Evolutionary conservation across 2,113 vertebrate genomes (phyloP).

Genomic region (Crotalus horridus): DNA sequence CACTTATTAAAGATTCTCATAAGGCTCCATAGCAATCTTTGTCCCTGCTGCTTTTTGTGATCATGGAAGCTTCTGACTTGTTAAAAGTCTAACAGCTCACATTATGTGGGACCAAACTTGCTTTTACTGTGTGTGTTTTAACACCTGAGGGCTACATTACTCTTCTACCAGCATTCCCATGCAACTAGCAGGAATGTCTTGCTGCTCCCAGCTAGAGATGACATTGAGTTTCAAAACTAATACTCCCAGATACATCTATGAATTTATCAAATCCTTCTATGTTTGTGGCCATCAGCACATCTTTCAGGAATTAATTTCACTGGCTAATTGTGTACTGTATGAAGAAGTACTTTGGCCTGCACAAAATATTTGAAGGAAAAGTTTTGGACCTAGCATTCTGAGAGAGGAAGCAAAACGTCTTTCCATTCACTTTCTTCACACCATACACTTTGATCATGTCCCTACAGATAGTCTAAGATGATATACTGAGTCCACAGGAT

Average conservation of each 20-base stretch:
- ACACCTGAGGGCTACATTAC: neutral
- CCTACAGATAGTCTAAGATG: neutral
- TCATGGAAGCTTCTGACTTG: neutral
- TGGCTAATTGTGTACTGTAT: neutral
- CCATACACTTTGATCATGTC: neutral
- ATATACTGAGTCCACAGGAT: neutral
- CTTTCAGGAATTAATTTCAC: neutral
- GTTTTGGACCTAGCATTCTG: neutral
- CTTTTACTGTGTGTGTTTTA: neutral
- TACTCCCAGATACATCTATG: neutral
- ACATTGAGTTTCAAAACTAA: neutral
- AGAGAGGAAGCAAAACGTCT: neutral
- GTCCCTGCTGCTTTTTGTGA: too few species aligned
- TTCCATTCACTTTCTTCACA: neutral
- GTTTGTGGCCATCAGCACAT: neutral
- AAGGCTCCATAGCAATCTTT: neutral
- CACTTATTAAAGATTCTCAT: neutral
- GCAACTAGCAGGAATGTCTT: neutral
- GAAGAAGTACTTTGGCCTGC: neutral
- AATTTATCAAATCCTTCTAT: neutral
- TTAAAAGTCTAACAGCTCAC: neutral
- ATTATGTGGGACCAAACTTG: neutral
- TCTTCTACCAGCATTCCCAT: neutral
- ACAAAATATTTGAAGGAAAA: neutral
- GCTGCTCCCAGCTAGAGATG: neutral